Conservation (phyloP, 2,113 vertebrate species). For the Chascanopsetta lugubris region DNA sequence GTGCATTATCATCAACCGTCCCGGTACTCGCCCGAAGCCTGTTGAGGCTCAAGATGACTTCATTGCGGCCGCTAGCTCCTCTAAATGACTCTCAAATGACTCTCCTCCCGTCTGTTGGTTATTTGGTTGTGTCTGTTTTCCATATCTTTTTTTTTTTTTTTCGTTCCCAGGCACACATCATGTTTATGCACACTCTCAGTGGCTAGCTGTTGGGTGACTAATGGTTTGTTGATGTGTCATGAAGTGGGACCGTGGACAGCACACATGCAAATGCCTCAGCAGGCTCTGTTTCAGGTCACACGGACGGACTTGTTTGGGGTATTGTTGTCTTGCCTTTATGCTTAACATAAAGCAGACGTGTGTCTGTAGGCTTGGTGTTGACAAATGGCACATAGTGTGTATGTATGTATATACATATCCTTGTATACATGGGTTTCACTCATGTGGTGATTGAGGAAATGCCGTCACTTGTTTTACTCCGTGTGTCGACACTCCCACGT, state of each 20-base stretch:
- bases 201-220: constrained; percentile 36
- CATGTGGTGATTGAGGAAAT: constrained; percentile 2
- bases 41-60: constrained; percentile 52
- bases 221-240: constrained; percentile 52
- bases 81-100: constrained; percentile 58
- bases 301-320: constrained; percentile 33
- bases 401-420: neutral
- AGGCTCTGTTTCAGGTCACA: constrained; percentile 30
- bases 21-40: constrained; percentile 37
- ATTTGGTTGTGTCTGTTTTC: constrained; percentile 53
- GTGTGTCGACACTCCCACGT: constrained; percentile 5
- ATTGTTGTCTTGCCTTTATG: constrained; percentile 33
- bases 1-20: constrained; percentile 38
- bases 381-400: constrained; percentile 3
- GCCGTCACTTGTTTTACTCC: constrained; percentile 22
- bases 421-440: neutral
- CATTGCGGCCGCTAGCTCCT: constrained; percentile 40
- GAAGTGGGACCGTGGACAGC: constrained; percentile 19
- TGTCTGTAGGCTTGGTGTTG: neutral
- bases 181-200: constrained; percentile 8
- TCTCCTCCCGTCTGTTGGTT: constrained; percentile 40
- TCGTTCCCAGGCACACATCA: constrained; percentile 12
- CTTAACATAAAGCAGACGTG: constrained; percentile 46
- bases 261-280: constrained; percentile 25
- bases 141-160: constrained; percentile 54